Evolutionary conservation across 2,888 invertebrate genomes (phyloP), one percentile per base, ranked within the genome.

Genomic region (Coelogynopora nodosa): DNA sequence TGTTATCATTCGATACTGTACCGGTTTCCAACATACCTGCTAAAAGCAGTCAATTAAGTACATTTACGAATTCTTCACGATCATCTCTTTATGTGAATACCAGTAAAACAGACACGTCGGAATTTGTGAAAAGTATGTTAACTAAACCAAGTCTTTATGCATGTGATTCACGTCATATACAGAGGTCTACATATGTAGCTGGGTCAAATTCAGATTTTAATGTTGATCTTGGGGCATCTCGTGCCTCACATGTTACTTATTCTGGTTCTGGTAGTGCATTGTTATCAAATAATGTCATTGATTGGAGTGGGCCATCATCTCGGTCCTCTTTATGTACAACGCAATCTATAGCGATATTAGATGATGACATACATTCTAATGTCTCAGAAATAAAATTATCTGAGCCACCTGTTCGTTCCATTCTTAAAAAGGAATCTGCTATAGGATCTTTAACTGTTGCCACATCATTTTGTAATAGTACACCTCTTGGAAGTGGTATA

Each of bases 71-170:
- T 23, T 29, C 30, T 83, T 83, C 83, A 2, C 5, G 26, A 27
- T n/a, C 81, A 81, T 27, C 83, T n/a, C 5, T 83, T n/a, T 27
- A n/a, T 2, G 83, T n/a, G 5, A 29, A 27, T 5, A 29, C 83
- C 1, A 83, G 23, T 83, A 29, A 29, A 83, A 23, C 30, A 1
- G 83, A 83, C 30, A 84, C 84, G 18, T 84, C 84, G 67, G 84
- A 84, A 67, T 84, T 84, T 27, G 31, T 84, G n/a, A 84, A 84
- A 84, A 81, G 30, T 82, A 84, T 84, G 84, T 28, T 84, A n/a
- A 49, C 49, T 49, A 83, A 83, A 83, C 49, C 49, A 13, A 49
- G 49, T 49, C 10, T 49, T 13, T 49, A 13, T 49, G 18, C 18
- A 49, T 49, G 10, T 18, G 49, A 49, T 18, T 49, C 49, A 13